phyloP scores from a whole-genome alignment of 1,140 invertebrate genomes.

The Adoxophyes honmai region DNA sequence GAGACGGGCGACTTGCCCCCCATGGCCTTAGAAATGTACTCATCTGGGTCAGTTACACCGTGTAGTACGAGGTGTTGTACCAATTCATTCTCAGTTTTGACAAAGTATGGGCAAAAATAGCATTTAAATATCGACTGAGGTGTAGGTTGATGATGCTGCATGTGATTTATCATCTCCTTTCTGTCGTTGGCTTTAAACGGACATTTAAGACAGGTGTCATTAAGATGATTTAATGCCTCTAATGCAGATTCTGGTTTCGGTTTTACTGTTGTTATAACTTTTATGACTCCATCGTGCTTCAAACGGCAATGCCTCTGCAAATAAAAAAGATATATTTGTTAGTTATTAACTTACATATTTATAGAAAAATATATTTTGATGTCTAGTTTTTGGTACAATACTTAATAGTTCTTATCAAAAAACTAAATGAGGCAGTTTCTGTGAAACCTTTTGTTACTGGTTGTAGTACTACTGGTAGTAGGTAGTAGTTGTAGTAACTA shows the following conservation, averaged over 20 bases:
- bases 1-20: slow-evolving; percentile 51
- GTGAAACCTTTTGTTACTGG: no score
- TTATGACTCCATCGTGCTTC: slow-evolving; percentile 84
- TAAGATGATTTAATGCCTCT: slow-evolving; percentile 49
- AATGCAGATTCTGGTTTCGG: slow-evolving; percentile 45
- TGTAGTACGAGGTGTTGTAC: slow-evolving; percentile 68
- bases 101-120: slow-evolving; percentile 88
- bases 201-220: slow-evolving; percentile 82
- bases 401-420: no score
- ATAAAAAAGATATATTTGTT: slow-evolving; percentile 16
- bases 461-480: no score
- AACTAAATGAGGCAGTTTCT: no score
- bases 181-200: slow-evolving; percentile 84
- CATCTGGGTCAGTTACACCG: slow-evolving; percentile 67
- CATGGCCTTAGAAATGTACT: slow-evolving; percentile 66
- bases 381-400: no score
- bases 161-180: slow-evolving; percentile 82
- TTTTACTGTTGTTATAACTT: slow-evolving; percentile 78
- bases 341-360: no score
- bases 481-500: no score
- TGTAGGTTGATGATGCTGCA: slow-evolving; percentile 84
- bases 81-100: slow-evolving; percentile 75
- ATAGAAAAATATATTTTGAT: no score
- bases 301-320: slow-evolving; percentile 85
- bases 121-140: slow-evolving; percentile 87